A percentile compares a stretch with the other conserved stretches of the same genome.
phyloP scores from a whole-genome alignment of 2,113 vertebrate species.

The Tichodroma muraria region DNA sequence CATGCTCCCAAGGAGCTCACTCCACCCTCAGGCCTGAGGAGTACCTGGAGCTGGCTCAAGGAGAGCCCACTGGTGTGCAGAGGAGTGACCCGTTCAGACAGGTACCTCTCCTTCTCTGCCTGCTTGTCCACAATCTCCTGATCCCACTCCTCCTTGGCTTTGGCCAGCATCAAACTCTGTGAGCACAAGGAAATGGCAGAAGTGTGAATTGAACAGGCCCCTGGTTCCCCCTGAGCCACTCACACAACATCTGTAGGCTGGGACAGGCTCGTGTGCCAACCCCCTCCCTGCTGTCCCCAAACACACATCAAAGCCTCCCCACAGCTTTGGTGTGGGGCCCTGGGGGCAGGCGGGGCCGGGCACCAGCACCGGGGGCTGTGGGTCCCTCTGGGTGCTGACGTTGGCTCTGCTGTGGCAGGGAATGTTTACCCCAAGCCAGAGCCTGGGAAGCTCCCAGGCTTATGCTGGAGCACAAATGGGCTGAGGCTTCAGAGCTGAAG shows the following conservation, averaged over 20 bases:
- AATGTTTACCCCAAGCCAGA: neutral
- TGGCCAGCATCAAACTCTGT: constrained; percentile 92
- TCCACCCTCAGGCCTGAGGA: rapidly evolving
- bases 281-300: neutral
- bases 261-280: neutral
- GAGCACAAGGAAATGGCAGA: neutral
- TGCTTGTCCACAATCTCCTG: constrained; percentile 84
- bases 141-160: constrained; percentile 89
- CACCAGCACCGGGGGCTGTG: rapidly evolving
- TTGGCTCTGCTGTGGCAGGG: neutral
- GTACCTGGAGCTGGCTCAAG: constrained; percentile 84
- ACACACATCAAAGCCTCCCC: neutral
- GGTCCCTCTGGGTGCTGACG: rapidly evolving
- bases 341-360: neutral
- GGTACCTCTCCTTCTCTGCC: constrained; percentile 83
- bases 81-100: constrained; percentile 77
- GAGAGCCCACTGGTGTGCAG: constrained; percentile 75
- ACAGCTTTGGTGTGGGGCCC: neutral
- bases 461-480: neutral
- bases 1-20: neutral
- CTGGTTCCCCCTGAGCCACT: neutral
- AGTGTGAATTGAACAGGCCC: neutral
- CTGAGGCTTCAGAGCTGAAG: neutral
- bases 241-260: rapidly evolving
- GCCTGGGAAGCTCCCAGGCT: neutral